Conservation (phyloP, 2,797 vertebrate genomes). For the Oreonectes daqikongensis region DNA sequence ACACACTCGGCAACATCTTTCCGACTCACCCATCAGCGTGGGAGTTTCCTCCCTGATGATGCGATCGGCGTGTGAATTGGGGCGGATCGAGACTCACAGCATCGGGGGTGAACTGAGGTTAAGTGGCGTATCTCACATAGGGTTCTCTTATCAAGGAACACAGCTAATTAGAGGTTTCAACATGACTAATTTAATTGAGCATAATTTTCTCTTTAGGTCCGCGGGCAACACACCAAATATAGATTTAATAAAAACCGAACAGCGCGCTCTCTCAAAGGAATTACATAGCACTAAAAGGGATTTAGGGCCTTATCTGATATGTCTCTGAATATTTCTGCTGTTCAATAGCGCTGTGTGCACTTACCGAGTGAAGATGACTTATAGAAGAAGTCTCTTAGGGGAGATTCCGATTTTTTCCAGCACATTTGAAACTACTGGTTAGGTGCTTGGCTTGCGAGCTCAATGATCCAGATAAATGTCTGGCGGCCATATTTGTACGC, state of each 20-base stretch:
- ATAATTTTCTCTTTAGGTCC: constrained; percentile 47
- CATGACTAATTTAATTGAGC: constrained; percentile 57
- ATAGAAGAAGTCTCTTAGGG: neutral
- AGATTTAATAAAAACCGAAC: constrained; percentile 44
- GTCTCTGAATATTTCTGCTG: constrained; percentile 29
- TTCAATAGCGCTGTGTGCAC: neutral
- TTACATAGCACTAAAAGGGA: constrained; percentile 53
- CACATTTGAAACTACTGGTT: too few species aligned
- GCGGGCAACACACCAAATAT: constrained; percentile 49
- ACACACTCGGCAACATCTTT: neutral
- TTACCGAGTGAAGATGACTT: neutral
- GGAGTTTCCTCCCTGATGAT: constrained; percentile 26
- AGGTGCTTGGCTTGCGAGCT: neutral
- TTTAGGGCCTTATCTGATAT: constrained; percentile 51
- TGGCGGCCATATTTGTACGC: constrained; percentile 34
- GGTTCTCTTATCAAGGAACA: constrained; percentile 53
- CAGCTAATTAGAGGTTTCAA: constrained; percentile 52
- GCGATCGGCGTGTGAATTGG: constrained; percentile 5
- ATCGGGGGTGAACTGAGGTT: constrained; percentile 34
- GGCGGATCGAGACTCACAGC: constrained; percentile 34
- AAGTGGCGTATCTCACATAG: constrained; percentile 42
- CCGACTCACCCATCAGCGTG: neutral
- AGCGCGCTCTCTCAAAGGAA: constrained; percentile 34
- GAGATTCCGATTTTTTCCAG: neutral
- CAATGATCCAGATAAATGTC: constrained; percentile 18